Percentiles rank a stretch among this genome's conserved stretches.
Conservation (phyloP, 2,888 invertebrate genomes). For the Itoplectis maculator region DNA sequence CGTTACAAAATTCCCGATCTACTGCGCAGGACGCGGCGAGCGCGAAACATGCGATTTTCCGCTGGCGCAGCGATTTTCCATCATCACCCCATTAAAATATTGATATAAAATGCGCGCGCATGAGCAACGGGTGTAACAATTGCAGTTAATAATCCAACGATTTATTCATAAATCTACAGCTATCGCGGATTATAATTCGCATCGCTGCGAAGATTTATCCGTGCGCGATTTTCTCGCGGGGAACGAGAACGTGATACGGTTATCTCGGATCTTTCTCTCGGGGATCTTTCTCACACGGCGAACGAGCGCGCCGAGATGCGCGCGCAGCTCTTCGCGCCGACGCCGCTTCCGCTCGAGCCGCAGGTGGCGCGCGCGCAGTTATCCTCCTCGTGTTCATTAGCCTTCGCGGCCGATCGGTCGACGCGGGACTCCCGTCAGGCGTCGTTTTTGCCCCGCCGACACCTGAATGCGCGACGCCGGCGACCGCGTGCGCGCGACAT, state of each 20-base stretch:
- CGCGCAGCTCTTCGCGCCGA: not conserved
- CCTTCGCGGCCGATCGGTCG: not conserved
- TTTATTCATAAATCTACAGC: not conserved
- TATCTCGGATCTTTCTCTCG: constrained; percentile 13
- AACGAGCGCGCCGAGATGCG: not conserved
- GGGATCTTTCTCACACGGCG: constrained; percentile 4
- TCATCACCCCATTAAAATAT: not conserved
- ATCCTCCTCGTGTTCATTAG: constrained; percentile 37
- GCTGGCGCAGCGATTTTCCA: not conserved
- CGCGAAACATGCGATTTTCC: not conserved
- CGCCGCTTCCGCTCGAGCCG: constrained; percentile 4
- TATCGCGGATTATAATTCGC: not conserved
- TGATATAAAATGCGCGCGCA: not conserved
- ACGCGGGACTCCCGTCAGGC: not conserved
- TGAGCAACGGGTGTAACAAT: not conserved
- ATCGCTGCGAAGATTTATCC: constrained; percentile 7
- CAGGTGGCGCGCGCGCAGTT: constrained; percentile 2
- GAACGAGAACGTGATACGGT: constrained; percentile 12
- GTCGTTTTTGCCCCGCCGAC: not conserved
- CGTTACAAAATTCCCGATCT: constrained; percentile 11
- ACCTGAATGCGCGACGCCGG: not conserved
- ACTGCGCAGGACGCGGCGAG: not conserved
- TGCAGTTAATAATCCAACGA: constrained; percentile 17
- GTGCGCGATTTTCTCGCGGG: not conserved
- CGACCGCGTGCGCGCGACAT: constrained; percentile 17